phyloP scores from a whole-genome alignment of 2,113 vertebrate genomes.

The Odontophorus gujanensis region DNA sequence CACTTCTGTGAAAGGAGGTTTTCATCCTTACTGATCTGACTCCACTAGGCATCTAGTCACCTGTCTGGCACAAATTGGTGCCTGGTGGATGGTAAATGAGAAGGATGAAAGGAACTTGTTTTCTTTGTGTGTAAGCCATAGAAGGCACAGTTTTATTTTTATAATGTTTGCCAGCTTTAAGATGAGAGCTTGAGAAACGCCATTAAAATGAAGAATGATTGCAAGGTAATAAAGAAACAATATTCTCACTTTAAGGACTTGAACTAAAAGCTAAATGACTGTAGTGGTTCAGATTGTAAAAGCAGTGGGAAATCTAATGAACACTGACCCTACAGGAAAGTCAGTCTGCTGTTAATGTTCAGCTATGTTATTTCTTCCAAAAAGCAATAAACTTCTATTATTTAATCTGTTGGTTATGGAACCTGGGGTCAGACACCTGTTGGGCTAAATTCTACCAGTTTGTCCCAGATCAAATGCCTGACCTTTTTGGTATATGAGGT shows the following conservation, averaged over 20 bases:
- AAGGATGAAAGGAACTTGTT: not conserved
- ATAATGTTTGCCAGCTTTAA: not conserved
- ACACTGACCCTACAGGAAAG: constrained; percentile 59
- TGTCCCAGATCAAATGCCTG: constrained; percentile 20
- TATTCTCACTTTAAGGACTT: constrained; percentile 25
- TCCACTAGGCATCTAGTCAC: not conserved
- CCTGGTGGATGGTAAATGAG: not conserved
- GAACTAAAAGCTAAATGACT: constrained; percentile 44
- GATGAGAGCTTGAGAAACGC: constrained; percentile 29
- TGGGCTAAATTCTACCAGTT: constrained; percentile 9
- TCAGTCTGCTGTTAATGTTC: constrained; percentile 54
- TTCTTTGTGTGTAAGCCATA: not conserved
- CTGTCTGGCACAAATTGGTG: not conserved
- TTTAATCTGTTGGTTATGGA: constrained; percentile 28
- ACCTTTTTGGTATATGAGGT: not conserved
- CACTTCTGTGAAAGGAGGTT: not conserved
- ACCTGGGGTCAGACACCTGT: not conserved
- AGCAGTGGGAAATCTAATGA: constrained; percentile 64
- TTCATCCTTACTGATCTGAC: not conserved
- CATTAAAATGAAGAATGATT: constrained; percentile 33
- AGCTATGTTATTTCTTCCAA: constrained; percentile 48
- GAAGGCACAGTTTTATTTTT: not conserved
- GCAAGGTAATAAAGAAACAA: constrained; percentile 52
- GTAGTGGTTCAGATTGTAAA: constrained; percentile 48
- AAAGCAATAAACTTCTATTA: constrained; percentile 43